Percentiles rank a stretch among this genome's conserved stretches.
Conservation (phyloP, 2,888 invertebrate species). For the Ganaspis brasiliensis region DNA sequence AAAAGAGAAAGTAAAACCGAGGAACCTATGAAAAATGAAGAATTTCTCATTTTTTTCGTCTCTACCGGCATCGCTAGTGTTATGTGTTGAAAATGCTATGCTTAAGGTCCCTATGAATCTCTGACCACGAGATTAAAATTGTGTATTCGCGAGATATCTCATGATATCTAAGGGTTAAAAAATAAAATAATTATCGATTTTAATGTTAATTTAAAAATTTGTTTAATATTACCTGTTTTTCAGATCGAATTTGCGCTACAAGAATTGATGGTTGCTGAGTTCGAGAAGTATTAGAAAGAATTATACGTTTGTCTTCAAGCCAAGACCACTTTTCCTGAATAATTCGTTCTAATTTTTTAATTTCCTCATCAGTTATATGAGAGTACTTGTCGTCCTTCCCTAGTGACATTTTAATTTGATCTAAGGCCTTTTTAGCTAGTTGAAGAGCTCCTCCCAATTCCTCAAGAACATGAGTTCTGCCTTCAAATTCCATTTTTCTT, state of each 20-base stretch:
- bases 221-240: constrained; percentile 88
- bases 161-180: no score
- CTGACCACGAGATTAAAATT: no score
- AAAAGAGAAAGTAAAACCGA: no score
- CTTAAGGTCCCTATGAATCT: no score
- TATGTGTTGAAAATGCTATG: no score
- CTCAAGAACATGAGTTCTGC: constrained; percentile 90
- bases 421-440: constrained; percentile 90
- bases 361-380: constrained; percentile 91
- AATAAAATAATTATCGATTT: no score
- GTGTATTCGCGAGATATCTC: no score
- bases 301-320: constrained; percentile 89
- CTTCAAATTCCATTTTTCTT: constrained; percentile 90
- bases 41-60: no score
- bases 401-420: constrained; percentile 83
- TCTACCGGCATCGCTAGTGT: no score
- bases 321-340: constrained; percentile 84
- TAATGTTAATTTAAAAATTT: no score
- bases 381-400: constrained; percentile 87
- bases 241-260: constrained; percentile 89
- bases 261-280: constrained; percentile 90
- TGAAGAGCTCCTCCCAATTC: constrained; percentile 90
- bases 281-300: constrained; percentile 85
- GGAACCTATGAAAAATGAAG: no score
- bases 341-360: constrained; percentile 89